A percentile compares a stretch with the other conserved stretches of the same genome.
Evolutionary conservation across 2,797 vertebrate species (phyloP).

Genomic region (Sebastes alutus): DNA sequence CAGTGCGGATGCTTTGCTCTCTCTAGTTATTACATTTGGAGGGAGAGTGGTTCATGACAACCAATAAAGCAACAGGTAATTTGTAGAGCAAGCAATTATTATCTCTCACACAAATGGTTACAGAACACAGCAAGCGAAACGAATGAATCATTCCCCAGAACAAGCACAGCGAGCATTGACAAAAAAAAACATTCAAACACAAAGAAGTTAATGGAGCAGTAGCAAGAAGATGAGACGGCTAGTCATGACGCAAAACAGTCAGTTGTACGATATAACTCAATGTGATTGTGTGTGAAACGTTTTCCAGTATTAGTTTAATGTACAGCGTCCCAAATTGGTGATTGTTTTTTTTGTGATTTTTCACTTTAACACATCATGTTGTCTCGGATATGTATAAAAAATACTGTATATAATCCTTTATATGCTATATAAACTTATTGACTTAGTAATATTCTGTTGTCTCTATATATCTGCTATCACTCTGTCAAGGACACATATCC

Average conservation of each 20-base stretch:
- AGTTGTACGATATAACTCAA: neutral
- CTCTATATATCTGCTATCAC: neutral
- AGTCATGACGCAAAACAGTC: neutral
- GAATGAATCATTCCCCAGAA: neutral
- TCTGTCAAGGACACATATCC: slow-evolving; percentile 4
- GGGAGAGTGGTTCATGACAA: neutral
- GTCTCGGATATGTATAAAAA: neutral
- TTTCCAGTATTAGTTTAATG: neutral
- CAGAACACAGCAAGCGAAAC: neutral
- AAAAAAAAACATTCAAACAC: neutral
- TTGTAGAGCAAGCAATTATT: neutral
- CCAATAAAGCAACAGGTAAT: slow-evolving; percentile 1
- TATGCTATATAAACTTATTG: neutral
- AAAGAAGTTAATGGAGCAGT: neutral
- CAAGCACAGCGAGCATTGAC: neutral
- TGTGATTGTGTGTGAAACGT: neutral
- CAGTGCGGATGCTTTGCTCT: neutral
- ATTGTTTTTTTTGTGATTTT: neutral
- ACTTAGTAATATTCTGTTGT: neutral
- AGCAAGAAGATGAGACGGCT: neutral
- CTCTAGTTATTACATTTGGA: neutral
- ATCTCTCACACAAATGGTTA: neutral
- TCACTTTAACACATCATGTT: neutral
- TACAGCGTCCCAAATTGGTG: neutral
- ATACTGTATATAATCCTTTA: neutral